Conservation (phyloP, 1,140 invertebrate species). For the Drosophila albomicans region DNA sequence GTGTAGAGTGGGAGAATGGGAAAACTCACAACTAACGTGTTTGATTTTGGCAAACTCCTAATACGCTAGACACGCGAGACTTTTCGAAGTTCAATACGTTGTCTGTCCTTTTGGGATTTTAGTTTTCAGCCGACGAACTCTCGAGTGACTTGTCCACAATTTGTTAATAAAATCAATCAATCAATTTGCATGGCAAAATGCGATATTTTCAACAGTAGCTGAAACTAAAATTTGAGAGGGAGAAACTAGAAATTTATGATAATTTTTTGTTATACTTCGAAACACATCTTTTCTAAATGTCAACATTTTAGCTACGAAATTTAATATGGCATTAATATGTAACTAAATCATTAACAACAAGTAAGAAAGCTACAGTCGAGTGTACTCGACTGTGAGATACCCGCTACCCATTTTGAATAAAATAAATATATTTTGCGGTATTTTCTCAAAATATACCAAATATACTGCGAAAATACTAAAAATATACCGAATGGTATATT, state of each 20-base stretch:
- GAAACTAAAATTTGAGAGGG: neutral
- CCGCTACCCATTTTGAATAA: too few relatives aligned
- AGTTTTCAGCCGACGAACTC: neutral
- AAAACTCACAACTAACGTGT: constrained; percentile 19
- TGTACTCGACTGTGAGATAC: too few relatives aligned
- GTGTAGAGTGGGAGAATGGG: neutral
- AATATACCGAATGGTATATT: too few relatives aligned
- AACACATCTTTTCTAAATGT: neutral
- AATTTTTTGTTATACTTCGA: neutral
- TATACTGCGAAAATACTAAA: too few relatives aligned
- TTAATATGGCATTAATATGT: too few relatives aligned
- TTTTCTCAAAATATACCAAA: too few relatives aligned
- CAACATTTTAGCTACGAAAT: too few relatives aligned
- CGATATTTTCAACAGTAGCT: neutral
- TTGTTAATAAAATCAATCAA: constrained; percentile 27
- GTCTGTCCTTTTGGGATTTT: constrained; percentile 2
- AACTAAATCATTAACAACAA: too few relatives aligned
- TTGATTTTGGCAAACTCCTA: constrained; percentile 34
- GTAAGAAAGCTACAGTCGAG: too few relatives aligned
- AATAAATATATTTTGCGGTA: too few relatives aligned
- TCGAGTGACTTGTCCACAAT: constrained; percentile 21
- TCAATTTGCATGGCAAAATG: neutral
- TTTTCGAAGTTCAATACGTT: constrained; percentile 11
- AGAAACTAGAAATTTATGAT: neutral
- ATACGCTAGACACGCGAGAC: constrained; percentile 6